A percentile compares a stretch with the other conserved stretches of the same genome.
Evolutionary conservation across 2,888 invertebrate genomes (phyloP).

Genomic region (Epiblema foenella): DNA sequence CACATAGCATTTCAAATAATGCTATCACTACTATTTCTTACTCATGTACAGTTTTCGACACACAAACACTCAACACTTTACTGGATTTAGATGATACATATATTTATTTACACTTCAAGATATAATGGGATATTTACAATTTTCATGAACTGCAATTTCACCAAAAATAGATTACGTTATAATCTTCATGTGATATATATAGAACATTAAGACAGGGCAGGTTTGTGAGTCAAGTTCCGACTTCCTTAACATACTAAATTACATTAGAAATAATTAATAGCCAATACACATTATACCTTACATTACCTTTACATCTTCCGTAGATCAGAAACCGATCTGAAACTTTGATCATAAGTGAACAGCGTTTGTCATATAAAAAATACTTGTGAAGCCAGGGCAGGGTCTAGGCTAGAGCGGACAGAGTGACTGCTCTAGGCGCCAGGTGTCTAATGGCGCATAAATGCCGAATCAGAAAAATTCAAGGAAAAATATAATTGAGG

Average conservation of each 20-base stretch:
- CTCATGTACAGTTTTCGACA: constrained; percentile 32
- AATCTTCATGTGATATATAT: neutral
- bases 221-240: neutral
- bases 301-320: neutral
- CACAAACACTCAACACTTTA: constrained; percentile 13
- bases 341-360: too few relatives aligned
- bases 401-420: too few relatives aligned
- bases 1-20: constrained; percentile 21
- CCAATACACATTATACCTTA: neutral
- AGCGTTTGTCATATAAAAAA: neutral
- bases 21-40: constrained; percentile 1
- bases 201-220: neutral
- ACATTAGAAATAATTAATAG: constrained; percentile 7
- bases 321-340: neutral
- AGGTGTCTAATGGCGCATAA: too few relatives aligned
- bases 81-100: constrained; percentile 6
- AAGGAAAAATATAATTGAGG: too few relatives aligned
- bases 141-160: constrained; percentile 2
- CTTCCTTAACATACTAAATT: neutral
- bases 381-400: too few relatives aligned
- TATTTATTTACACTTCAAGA: constrained; percentile 36
- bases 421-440: too few relatives aligned
- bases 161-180: constrained; percentile 12
- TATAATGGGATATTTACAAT: constrained; percentile 25
- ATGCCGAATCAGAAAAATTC: too few relatives aligned